These are phyloP conservation scores for Coracias cyanogaster DNA, from an alignment of 2,797 vertebrate species.

Conservation along the genomic window DNA sequence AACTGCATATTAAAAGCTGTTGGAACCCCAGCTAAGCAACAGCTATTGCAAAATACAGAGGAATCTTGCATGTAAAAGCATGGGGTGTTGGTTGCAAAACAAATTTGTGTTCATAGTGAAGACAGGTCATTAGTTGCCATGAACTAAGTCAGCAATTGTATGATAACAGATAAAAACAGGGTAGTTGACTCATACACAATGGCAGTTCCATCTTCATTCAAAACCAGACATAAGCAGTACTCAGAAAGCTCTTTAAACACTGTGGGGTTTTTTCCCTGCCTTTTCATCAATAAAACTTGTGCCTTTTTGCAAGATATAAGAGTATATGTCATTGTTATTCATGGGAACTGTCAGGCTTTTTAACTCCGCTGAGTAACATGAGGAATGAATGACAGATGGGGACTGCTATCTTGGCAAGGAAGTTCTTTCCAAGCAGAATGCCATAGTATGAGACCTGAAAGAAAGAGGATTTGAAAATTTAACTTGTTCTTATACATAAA, in stretches of 20 bases:
- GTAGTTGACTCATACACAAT: neutral
- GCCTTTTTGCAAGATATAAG: neutral
- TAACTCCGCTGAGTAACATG: constrained; percentile 26
- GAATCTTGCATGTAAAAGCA: neutral
- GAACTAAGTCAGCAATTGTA: neutral
- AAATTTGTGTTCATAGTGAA: neutral
- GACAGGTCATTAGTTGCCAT: neutral
- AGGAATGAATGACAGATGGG: constrained; percentile 51
- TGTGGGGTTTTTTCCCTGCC: neutral
- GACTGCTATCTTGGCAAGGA: neutral
- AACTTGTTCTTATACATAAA: constrained; percentile 3
- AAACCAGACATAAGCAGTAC: neutral
- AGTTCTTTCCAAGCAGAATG: constrained; percentile 13
- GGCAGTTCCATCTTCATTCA: neutral
- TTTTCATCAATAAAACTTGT: constrained; percentile 30
- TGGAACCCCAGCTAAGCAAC: neutral
- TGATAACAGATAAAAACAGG: neutral
- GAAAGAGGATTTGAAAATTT: constrained; percentile 9
- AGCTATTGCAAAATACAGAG: neutral
- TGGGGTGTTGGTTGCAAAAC: neutral
- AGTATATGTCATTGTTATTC: constrained; percentile 56
- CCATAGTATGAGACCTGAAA: neutral
- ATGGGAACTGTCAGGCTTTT: constrained; percentile 57
- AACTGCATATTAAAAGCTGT: neutral
- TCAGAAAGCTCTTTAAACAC: constrained; percentile 5